Evolutionary conservation across 2,113 vertebrate genomes (phyloP).

Genomic region (Notiomystis cincta): DNA sequence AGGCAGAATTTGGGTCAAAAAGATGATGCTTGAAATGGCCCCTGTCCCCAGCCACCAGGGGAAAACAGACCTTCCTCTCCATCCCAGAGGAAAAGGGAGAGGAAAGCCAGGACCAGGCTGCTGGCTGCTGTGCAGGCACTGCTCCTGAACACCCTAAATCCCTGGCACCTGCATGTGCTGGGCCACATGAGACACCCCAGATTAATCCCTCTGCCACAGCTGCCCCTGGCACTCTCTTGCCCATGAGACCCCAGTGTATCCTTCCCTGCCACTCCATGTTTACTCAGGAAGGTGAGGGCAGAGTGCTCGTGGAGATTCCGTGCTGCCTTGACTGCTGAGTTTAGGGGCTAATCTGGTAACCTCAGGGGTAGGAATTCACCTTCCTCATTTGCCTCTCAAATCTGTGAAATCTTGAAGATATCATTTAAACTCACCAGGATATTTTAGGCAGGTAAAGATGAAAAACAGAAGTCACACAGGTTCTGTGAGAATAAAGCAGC

Average conservation of each 20-base stretch:
- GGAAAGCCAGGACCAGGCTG: neutral
- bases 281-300: neutral
- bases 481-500: neutral
- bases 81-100: neutral
- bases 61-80: neutral
- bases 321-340: neutral
- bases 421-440: neutral
- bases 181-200: neutral
- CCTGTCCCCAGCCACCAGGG: neutral
- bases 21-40: neutral
- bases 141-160: neutral
- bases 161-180: fast-evolving
- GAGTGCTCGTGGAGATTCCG: neutral
- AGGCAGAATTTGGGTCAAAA: neutral
- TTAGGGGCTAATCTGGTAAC: neutral
- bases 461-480: neutral
- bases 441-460: neutral
- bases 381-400: neutral
- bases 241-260: fast-evolving
- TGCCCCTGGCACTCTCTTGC: neutral
- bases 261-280: fast-evolving
- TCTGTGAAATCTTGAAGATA: neutral
- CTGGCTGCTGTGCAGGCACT: neutral
- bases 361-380: neutral
- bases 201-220: neutral